Evolutionary conservation across 2,797 vertebrate species (phyloP), one percentile per base, ranked within the genome.

Genomic region (Poecilia velifera): DNA sequence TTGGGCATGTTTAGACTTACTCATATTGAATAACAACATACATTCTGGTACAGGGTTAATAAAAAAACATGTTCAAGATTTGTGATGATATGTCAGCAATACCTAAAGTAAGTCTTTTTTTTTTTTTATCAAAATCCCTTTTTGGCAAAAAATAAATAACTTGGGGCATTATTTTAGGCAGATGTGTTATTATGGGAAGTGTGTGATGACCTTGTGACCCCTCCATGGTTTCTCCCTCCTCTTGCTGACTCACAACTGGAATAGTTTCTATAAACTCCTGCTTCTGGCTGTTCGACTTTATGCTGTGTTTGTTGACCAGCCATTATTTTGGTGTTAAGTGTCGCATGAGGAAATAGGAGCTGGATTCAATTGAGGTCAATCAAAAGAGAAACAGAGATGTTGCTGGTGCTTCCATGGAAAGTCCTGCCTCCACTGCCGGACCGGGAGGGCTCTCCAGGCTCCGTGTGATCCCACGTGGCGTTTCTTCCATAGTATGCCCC

Each of bases 401-500:
- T 31, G 12, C 49, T 74, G 39, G 6, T 74, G 36, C 51, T 57
- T 53, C 34, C 14, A 14, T n/a, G 3, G 6, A 47, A 47, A 49
- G 46, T 73, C 31, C 72, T 73, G 34, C 28, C 4, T 49, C 46
- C 49, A 2, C 36, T 78, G 64, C 22, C 57, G 73, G 71, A 51
- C 45, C 0, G 22, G 57, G 2, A 28, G 18, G 64, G 46, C 57
- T 73, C 59, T 77, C 39, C 62, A 31, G 34, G 55, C 51, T 83
- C 64, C 34, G 57, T 43, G 31, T 64, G 76, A 77, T 3, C 28
- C 74, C 57, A 25, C 75, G 34, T 14, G 47, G 72, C 70, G 47
- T 12, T 13, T 70, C 73, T 41, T 47, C 36, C 36, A 66, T 12
- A 78, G 71, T 78, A 41, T 51, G 73, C 84, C 78, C 51, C 80